Base-by-base conservation (phyloP, 92 coral and sea anemone species). In the Scolanthus callimorphus region DNA sequence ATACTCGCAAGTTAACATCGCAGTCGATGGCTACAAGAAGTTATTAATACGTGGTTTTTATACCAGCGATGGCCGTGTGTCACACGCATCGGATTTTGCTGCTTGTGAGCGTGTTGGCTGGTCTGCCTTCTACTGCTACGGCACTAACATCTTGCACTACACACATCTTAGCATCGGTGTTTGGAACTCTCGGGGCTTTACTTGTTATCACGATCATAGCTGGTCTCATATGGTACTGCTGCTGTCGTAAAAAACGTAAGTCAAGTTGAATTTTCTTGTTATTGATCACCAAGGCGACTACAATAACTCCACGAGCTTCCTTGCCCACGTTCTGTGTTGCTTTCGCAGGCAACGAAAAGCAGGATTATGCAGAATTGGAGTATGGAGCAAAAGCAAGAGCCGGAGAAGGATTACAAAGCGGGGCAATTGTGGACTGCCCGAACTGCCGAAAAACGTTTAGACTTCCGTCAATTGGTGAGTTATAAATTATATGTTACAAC, bases 111-210 rank as follows among this genome's bases (percentile, higher is more conserved):
- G n/a, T n/a, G n/a, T n/a, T n/a, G n/a, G n/a, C n/a, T n/a, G n/a
- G n/a, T n/a, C n/a, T n/a, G n/a, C n/a, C n/a, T n/a, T n/a, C n/a
- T n/a, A n/a, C n/a, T n/a, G n/a, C n/a, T n/a, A 77, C 71, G 3
- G 31, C 68, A 38, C 78, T 70, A 3, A 51, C 73, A 20, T 38
- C 64, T 3, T 87, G 89, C 38, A 43, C 71, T 2, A 45, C 64
- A 0, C 74, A 90, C 19, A 78, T 87, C 62, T 50, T 87, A 3
- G 73, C 65, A 20, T 63, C 95, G 20, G 95, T 87, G 11, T 87
- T 87, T 39, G 85, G 70, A n/a, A 78, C 89, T 2, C 45, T 87
- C 3, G 95, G 79, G 15, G 54, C 66, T 2, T 17, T 82, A 4
- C 54, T 87, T 23, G 15, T 86, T 24, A 52, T 71, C 13, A 76